Evolutionary conservation across 2,113 vertebrate genomes (phyloP).

Genomic region (Hirundichthys speculiger): DNA sequence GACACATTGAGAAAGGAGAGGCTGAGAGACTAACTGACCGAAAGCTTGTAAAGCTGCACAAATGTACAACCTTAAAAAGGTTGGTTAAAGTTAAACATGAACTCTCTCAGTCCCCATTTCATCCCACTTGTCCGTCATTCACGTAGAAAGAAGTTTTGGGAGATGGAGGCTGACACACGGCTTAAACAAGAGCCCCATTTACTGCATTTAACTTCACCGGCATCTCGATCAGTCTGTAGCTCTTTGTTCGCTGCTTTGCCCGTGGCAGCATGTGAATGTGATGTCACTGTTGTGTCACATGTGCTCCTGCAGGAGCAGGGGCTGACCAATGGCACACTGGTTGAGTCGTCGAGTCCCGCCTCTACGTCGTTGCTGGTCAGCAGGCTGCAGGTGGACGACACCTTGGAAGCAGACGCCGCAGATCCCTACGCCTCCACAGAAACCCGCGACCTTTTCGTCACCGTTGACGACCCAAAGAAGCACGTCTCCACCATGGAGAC

Average conservation of each 20-base stretch:
- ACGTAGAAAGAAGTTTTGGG: conserved; percentile 7
- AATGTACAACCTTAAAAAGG: background rate
- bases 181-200: conserved; percentile 58
- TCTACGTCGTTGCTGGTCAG: conserved; percentile 93
- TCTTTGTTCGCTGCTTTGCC: conserved; percentile 44
- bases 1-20: no score
- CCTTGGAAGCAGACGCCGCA: conserved; percentile 86
- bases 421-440: conserved; percentile 87
- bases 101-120: background rate
- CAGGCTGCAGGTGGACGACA: conserved; percentile 92
- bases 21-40: background rate
- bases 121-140: conserved; percentile 25
- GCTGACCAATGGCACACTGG: conserved; percentile 92
- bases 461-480: conserved; percentile 96
- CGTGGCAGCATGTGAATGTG: background rate
- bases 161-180: conserved; percentile 13
- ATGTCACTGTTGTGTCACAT: conserved; percentile 12
- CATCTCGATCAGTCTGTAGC: conserved; percentile 23
- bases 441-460: conserved; percentile 95
- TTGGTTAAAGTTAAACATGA: background rate
- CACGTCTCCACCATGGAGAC: conserved; percentile 99
- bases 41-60: conserved; percentile 15
- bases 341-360: conserved; percentile 90
- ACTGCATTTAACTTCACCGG: conserved; percentile 23
- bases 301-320: conserved; percentile 83